Base-by-base conservation (phyloP, 1,140 invertebrate species). In the Nixonia krombeini region DNA sequence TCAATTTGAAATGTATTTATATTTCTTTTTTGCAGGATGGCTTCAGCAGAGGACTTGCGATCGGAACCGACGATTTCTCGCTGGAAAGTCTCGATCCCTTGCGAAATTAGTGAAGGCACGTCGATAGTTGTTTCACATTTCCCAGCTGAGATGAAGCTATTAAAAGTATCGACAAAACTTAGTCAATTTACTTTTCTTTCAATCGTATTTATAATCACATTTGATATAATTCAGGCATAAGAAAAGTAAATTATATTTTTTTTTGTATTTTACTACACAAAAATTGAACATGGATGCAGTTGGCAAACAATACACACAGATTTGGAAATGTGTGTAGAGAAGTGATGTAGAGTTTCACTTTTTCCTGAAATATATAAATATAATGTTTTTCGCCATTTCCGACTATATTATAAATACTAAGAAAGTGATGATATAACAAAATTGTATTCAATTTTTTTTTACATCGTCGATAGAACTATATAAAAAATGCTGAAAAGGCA, bases 1-100 rank as follows among this genome's bases (percentile, higher is more conserved):
- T n/a, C n/a, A n/a, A n/a, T n/a, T n/a, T n/a, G n/a, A n/a, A n/a
- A n/a, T n/a, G n/a, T n/a, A n/a, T 38, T 56, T 47, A 42, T 73
- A 71, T 18, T 63, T 50, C 10, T 18, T 1, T 73, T 76, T 88
- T 87, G 33, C 85, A 94, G 92, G 90, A 92, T 85, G 93, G 93
- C 47, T 94, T 95, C 80, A 94, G 92, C 83, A 87, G 91, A 85
- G 93, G 92, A 37, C 84, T 93, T 23, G 89, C 90, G 5, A 91
- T 93, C 75, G 90, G 91, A 29, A 91, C 92, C 57, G 93, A 94
- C 77, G 93, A 95, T 82, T 95, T 95, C 77, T 92, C 91, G n/a
- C 76, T 95, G 65, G 93, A 94, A 79, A 93, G 91, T 81, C 86
- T 94, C 70, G 93, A 94, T 87, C 93, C 93, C 31, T 83, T 94